A percentile compares a stretch with the other conserved stretches of the same genome.
phyloP scores from a whole-genome alignment of 1,140 invertebrate genomes.

The Drosophila melanica region DNA sequence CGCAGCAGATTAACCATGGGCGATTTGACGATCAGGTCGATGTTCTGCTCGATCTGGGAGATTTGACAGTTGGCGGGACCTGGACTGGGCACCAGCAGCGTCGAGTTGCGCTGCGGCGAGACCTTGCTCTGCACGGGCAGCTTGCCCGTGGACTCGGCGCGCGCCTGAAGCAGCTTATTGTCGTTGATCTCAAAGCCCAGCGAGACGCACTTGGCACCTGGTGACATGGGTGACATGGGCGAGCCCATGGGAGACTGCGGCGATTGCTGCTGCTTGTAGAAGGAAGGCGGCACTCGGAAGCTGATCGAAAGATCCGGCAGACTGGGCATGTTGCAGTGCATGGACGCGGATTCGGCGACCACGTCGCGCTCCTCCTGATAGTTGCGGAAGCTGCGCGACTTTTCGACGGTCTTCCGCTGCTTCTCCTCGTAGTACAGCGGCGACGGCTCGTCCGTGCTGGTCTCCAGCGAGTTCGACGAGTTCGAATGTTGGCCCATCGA shows the following conservation, averaged over 20 bases:
- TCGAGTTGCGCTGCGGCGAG: conserved; percentile 52
- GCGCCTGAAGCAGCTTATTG: conserved; percentile 67
- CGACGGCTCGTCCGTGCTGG: conserved; percentile 63
- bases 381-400: conserved; percentile 88
- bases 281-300: conserved; percentile 67
- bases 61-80: conserved; percentile 46
- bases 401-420: conserved; percentile 86
- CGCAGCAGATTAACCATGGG: conserved; percentile 74
- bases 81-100: conserved; percentile 44
- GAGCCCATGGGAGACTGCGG: conserved; percentile 3
- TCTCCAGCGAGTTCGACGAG: conserved; percentile 76
- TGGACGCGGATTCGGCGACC: conserved; percentile 7
- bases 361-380: conserved; percentile 83
- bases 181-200: conserved; percentile 79
- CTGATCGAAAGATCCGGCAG: conserved; percentile 78
- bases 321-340: conserved; percentile 79
- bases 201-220: conserved; percentile 58
- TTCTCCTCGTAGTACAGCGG: conserved; percentile 74
- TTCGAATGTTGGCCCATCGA: conserved; percentile 75
- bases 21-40: conserved; percentile 79
- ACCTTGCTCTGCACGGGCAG: conserved; percentile 27
- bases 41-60: conserved; percentile 77
- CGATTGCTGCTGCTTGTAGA: conserved; percentile 57
- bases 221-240: conserved; percentile 56
- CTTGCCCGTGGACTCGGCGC: conserved; percentile 61